These are phyloP conservation scores for Motacilla alba DNA, from an alignment of 2,113 vertebrate genomes.

Conservation along the genomic window DNA sequence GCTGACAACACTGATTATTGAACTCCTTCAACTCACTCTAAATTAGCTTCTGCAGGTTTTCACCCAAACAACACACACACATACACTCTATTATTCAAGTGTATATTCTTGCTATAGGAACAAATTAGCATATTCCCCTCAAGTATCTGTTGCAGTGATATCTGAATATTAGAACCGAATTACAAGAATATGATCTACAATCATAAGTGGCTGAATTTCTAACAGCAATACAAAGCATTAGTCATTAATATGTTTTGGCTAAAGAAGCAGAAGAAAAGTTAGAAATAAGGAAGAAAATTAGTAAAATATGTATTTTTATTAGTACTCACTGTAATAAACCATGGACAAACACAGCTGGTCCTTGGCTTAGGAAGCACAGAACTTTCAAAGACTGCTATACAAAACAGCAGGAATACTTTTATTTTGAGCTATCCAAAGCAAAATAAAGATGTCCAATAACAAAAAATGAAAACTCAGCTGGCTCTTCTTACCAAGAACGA, in stretches of 20 bases:
- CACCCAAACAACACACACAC: neutral
- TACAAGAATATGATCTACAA: neutral
- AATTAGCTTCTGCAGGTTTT: neutral
- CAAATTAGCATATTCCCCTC: neutral
- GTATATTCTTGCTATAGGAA: neutral
- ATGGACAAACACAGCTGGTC: neutral
- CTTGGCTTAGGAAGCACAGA: neutral
- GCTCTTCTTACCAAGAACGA: neutral
- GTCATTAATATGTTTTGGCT: neutral
- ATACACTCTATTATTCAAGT: neutral
- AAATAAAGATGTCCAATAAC: neutral
- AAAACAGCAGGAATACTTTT: neutral
- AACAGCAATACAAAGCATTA: neutral
- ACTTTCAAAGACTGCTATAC: neutral
- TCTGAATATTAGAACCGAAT: neutral
- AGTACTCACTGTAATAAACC: neutral
- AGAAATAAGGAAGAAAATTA: neutral
- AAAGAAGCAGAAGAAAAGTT: neutral
- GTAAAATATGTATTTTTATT: neutral
- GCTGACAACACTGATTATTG: rapidly evolving
- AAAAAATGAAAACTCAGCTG: neutral
- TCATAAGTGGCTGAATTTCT: neutral
- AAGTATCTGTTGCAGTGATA: neutral
- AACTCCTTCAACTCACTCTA: neutral
- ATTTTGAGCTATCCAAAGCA: neutral